These are phyloP conservation scores for Sparidentex hasta DNA, from an alignment of 2,797 vertebrate genomes.

Conservation along the genomic window DNA sequence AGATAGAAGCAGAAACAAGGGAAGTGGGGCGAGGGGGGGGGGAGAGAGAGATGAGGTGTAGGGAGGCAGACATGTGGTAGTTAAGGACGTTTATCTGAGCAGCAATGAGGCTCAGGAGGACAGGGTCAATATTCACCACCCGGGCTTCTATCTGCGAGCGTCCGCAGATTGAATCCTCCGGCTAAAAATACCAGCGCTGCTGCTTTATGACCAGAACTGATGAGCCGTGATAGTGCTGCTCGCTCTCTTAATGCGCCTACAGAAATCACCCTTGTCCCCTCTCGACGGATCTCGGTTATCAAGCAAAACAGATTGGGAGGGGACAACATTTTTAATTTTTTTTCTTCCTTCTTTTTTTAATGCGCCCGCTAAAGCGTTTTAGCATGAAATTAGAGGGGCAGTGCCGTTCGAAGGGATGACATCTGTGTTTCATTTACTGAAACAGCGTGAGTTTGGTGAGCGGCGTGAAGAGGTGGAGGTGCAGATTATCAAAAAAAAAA, in stretches of 20 bases:
- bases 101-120: conserved; percentile 59
- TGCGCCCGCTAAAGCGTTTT: conserved; percentile 28
- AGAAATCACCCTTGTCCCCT: conserved; percentile 53
- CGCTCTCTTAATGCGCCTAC: conserved; percentile 58
- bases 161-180: conserved; percentile 57
- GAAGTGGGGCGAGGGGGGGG: too few species aligned
- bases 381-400: conserved; percentile 55
- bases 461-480: background rate
- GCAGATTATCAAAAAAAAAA: background rate
- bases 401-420: conserved; percentile 1
- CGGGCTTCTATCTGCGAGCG: conserved; percentile 34
- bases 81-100: conserved; percentile 48
- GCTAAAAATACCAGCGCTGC: conserved; percentile 74
- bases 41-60: conserved; percentile 1
- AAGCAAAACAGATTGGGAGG: conserved; percentile 47
- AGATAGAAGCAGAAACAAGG: background rate
- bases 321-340: conserved; percentile 36
- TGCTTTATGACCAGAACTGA: conserved; percentile 74
- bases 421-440: conserved; percentile 12
- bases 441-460: conserved; percentile 13
- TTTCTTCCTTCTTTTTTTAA: conserved; percentile 29
- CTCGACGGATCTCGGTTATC: conserved; percentile 39
- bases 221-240: conserved; percentile 70
- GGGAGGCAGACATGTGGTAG: conserved; percentile 30
- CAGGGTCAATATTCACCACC: conserved; percentile 71